Evolutionary conservation across 2,888 invertebrate species (phyloP).

Genomic region (Liodrosophila aerea): DNA sequence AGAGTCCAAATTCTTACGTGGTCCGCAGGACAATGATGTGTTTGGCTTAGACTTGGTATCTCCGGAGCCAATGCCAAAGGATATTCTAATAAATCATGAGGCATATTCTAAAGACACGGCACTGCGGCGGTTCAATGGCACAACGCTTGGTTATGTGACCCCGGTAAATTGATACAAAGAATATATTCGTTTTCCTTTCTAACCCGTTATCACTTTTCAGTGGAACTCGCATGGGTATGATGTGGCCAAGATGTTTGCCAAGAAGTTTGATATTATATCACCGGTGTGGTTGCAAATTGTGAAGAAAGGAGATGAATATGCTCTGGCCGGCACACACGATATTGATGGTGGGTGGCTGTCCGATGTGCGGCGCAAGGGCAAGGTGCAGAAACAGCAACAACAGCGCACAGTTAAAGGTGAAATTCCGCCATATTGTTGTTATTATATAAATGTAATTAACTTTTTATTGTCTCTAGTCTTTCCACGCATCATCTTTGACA

Average conservation of each 20-base stretch:
- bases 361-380: conserved; percentile 85
- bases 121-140: conserved; percentile 86
- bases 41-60: conserved; percentile 88
- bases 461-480: conserved; percentile 84
- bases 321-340: conserved; percentile 90
- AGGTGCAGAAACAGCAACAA: conserved; percentile 44
- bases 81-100: conserved; percentile 90
- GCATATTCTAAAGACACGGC: conserved; percentile 89
- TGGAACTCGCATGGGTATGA: conserved; percentile 98
- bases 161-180: conserved; percentile 85
- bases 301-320: conserved; percentile 86
- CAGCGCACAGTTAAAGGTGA: conserved; percentile 79
- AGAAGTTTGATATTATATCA: conserved; percentile 94
- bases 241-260: conserved; percentile 93
- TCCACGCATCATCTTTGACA: conserved; percentile 94
- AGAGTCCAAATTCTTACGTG: conserved; percentile 80
- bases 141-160: conserved; percentile 95
- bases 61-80: conserved; percentile 86
- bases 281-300: conserved; percentile 97
- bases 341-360: conserved; percentile 92
- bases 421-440: background rate
- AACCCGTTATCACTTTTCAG: conserved; percentile 84
- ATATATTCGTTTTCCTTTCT: too few relatives aligned
- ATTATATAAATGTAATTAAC: background rate
- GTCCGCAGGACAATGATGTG: conserved; percentile 86